Conservation (phyloP, 1,140 invertebrate genomes). For the Pachyrhynchus sulphureomaculatus region DNA sequence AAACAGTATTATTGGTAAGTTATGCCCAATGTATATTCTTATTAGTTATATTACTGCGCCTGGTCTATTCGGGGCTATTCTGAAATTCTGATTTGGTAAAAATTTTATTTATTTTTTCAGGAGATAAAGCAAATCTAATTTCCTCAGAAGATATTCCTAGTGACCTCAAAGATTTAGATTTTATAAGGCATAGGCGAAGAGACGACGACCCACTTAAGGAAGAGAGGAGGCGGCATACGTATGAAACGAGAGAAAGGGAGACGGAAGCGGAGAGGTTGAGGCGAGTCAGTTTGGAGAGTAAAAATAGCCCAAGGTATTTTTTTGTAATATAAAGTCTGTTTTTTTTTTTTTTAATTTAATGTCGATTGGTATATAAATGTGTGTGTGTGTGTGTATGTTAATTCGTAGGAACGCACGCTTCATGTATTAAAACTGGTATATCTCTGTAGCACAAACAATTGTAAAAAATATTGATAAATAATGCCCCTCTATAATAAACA, state of each 20-base stretch:
- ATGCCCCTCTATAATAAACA: too few species aligned
- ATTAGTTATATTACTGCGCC: too few species aligned
- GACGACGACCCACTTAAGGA: conserved; percentile 34
- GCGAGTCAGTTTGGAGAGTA: conserved; percentile 44
- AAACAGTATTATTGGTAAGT: conserved; percentile 10
- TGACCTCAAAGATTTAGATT: conserved; percentile 37
- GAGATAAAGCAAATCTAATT: conserved; percentile 9
- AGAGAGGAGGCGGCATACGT: conserved; percentile 44
- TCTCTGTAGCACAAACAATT: too few species aligned
- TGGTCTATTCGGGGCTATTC: too few species aligned
- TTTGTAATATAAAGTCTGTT: too few species aligned
- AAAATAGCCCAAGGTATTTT: conserved; percentile 43
- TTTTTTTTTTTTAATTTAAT: too few species aligned
- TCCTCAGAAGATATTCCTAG: conserved; percentile 13
- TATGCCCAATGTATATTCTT: background rate
- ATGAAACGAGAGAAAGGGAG: conserved; percentile 42
- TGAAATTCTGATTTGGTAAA: too few species aligned
- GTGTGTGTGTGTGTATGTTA: too few species aligned
- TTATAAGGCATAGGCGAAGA: conserved; percentile 34
- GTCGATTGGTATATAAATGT: too few species aligned
- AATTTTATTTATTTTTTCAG: background rate
- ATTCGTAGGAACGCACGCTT: too few species aligned
- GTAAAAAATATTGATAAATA: too few species aligned
- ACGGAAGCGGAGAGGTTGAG: conserved; percentile 36
- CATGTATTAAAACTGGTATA: too few species aligned